Percentiles rank a stretch among this genome's conserved stretches.
These are phyloP conservation scores for Arizona elegans DNA, from an alignment of 2,113 vertebrate genomes.

Conservation along the genomic window DNA sequence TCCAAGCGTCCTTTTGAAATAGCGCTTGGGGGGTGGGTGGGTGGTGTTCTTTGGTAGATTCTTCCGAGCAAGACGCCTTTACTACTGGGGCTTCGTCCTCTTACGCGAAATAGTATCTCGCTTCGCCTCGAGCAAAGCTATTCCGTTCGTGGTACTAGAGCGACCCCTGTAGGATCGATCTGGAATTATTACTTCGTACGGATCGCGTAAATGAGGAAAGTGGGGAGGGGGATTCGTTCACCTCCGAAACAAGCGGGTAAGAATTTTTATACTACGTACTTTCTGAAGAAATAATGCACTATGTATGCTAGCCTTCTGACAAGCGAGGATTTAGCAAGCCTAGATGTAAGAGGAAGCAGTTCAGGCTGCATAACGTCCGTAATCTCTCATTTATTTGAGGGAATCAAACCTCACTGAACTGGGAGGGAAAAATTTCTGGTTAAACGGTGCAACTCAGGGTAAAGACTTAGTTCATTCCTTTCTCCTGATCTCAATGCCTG, in stretches of 20 bases:
- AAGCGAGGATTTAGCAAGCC: background rate
- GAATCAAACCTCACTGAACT: background rate
- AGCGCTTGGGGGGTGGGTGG: conserved; percentile 33
- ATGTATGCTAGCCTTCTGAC: background rate
- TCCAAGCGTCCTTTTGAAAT: conserved; percentile 60
- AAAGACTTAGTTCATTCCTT: background rate
- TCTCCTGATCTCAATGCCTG: background rate
- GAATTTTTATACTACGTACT: background rate
- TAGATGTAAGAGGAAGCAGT: background rate
- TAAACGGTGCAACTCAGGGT: background rate
- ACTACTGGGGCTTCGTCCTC: conserved; percentile 53
- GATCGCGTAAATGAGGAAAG: background rate
- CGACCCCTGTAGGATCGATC: conserved; percentile 75
- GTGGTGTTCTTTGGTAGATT: conserved; percentile 45
- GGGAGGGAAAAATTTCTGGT: background rate
- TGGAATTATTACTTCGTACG: conserved; percentile 33
- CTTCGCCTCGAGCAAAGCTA: background rate
- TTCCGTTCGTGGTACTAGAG: conserved; percentile 66
- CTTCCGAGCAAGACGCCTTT: conserved; percentile 23
- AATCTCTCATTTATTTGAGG: background rate
- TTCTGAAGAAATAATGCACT: background rate
- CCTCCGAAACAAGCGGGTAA: background rate
- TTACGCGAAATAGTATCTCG: conserved; percentile 27
- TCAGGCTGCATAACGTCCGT: background rate
- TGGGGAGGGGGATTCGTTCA: background rate